phyloP scores from a whole-genome alignment of 2,113 vertebrate genomes.

The Polypterus bichir region DNA sequence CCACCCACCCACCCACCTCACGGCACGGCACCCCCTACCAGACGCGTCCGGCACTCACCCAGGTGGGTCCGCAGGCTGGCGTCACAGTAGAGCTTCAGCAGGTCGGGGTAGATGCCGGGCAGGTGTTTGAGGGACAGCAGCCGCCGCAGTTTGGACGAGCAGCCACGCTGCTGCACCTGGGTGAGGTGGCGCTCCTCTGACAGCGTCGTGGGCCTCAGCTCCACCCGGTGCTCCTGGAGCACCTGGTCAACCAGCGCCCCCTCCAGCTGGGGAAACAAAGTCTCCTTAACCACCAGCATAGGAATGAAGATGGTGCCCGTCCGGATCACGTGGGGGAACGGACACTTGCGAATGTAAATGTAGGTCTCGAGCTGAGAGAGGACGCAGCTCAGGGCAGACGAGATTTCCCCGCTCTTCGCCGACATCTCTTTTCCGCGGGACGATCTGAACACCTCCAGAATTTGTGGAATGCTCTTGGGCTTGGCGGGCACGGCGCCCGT shows the following conservation, averaged over 20 bases:
- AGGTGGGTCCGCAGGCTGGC: conserved; percentile 61
- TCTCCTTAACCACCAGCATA: conserved; percentile 84
- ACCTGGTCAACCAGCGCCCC: conserved; percentile 67
- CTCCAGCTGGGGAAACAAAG: conserved; percentile 72
- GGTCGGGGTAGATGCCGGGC: conserved; percentile 61
- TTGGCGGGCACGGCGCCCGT: conserved; percentile 29
- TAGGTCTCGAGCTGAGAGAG: conserved; percentile 61
- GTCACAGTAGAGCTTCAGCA: conserved; percentile 72
- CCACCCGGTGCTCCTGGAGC: conserved; percentile 79
- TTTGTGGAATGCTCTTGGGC: conserved; percentile 35
- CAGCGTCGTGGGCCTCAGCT: conserved; percentile 81
- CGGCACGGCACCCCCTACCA: too few species aligned
- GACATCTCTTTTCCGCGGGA: conserved; percentile 52
- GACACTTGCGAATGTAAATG: conserved; percentile 48
- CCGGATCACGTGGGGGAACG: conserved; percentile 79
- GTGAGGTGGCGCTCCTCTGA: conserved; percentile 78
- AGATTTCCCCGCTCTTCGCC: conserved; percentile 52
- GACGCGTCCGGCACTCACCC: conserved; percentile 47
- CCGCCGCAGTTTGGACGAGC: conserved; percentile 76
- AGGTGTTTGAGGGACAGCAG: conserved; percentile 82
- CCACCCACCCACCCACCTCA: too few species aligned
- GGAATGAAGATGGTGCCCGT: conserved; percentile 77
- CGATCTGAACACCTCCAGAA: conserved; percentile 26
- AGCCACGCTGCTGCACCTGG: conserved; percentile 65
- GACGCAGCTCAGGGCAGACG: conserved; percentile 42